Evolutionary conservation across 2,113 vertebrate genomes (phyloP), one percentile per base, ranked within the genome.

Genomic region (Mirounga angustirostris): DNA sequence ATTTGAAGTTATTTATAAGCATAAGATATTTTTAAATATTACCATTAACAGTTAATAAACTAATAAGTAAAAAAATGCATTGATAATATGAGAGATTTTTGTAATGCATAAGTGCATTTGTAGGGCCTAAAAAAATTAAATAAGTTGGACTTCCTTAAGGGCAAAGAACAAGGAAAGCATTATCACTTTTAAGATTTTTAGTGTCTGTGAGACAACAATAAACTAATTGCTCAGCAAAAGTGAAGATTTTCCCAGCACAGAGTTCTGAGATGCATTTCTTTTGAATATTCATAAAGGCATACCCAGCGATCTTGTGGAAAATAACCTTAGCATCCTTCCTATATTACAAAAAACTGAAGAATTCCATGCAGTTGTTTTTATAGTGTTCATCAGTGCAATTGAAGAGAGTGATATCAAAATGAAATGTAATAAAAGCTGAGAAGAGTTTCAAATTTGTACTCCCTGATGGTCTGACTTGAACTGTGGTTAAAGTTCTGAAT

Each of bases 11-110:
- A n/a, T 74, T 91, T 50, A 30, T 79, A 80, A 76, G 7, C 40
- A 87, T 79, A n/a, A 76, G 33, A 67, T 26, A 80, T n/a, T 93
- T 90, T 83, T 36, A 87, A 76, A 93, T 83, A 67, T 81, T 50
- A 40, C 46, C 10, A 50, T 65, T 36, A 86, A 43, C 67, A 82
- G 43, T 54, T 91, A 86, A 43, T 22, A 54, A 16, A 84, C 24
- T 76, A 91, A 46, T 76, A 88, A 71, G 14, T 63, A 81, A 91
- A 40, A 84, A 84, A 2, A 36, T 74, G 1, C 13, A 91, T 22
- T 89, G 43, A 36, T 50, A 91, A 83, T 71, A 43, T 14, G 24
- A 33, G 19, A 54, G 33, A 89, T 58, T 73, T 79, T 95, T 89
- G 0, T 59, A 73, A 19, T 63, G 7, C 5, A 30, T 28, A 80